These are phyloP conservation scores for Dysmachus trigonus DNA, from an alignment of 2,888 invertebrate genomes.

Conservation along the genomic window DNA sequence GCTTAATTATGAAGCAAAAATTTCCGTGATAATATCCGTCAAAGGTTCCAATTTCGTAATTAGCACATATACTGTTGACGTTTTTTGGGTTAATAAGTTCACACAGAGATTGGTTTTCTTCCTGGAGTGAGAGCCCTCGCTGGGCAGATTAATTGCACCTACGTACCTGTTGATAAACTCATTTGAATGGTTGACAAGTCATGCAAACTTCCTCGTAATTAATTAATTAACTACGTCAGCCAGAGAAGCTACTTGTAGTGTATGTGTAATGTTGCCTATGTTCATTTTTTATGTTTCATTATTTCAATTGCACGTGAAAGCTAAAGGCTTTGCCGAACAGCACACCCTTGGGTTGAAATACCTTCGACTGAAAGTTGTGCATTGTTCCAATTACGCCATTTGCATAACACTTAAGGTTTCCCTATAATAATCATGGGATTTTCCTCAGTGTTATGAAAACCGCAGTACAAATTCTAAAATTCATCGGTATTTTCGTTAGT, in stretches of 20 bases:
- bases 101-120: not conserved
- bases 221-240: not conserved
- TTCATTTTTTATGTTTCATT: not conserved
- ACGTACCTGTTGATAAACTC: not conserved
- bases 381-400: not conserved
- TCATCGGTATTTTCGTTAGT: no score
- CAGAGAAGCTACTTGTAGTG: not conserved
- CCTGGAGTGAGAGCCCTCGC: not conserved
- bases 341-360: not conserved
- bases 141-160: not conserved
- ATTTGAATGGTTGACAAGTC: not conserved
- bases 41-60: not conserved
- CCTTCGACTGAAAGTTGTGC: not conserved
- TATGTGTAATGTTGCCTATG: not conserved
- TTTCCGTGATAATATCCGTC: not conserved
- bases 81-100: not conserved
- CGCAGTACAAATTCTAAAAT: no score
- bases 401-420: not conserved
- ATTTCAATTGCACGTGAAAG: not conserved
- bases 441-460: no score
- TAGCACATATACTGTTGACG: not conserved
- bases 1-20: slow-evolving; percentile 15
- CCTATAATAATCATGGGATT: no score
- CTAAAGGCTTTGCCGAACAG: not conserved
- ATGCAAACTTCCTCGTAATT: not conserved